phyloP scores from a whole-genome alignment of 2,888 invertebrate genomes.

The Apocheima hispidaria region DNA sequence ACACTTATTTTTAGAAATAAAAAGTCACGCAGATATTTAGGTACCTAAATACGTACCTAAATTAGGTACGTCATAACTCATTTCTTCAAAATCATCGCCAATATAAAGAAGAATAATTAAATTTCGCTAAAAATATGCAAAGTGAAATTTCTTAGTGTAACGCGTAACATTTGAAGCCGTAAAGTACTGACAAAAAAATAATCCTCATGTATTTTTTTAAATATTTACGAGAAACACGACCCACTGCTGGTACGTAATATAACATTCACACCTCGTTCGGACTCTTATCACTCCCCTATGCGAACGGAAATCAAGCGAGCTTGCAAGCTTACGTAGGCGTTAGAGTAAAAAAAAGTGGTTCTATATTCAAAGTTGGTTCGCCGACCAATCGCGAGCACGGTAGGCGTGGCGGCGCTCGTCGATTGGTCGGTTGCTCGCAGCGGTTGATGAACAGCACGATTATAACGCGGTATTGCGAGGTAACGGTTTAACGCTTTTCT shows the following conservation, averaged over 20 bases:
- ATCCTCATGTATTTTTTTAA: not conserved
- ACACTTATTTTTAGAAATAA: too few relatives aligned
- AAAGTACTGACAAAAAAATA: not conserved
- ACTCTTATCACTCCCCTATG: constrained; percentile 24
- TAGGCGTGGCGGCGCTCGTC: constrained; percentile 76
- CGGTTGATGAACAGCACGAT: constrained; percentile 71
- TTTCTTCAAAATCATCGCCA: too few relatives aligned
- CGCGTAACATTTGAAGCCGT: too few relatives aligned
- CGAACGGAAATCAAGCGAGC: constrained; percentile 37
- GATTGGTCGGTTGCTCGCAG: constrained; percentile 69
- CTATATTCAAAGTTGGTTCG: constrained; percentile 81
- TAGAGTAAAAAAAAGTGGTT: constrained; percentile 83
- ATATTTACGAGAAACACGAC: not conserved
- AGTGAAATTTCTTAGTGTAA: too few relatives aligned
- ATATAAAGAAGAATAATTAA: too few relatives aligned
- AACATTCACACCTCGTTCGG: not conserved
- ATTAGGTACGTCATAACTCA: too few relatives aligned
- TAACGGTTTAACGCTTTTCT: constrained; percentile 48
- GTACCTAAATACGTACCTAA: too few relatives aligned
- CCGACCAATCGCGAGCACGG: constrained; percentile 77
- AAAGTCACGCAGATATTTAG: too few relatives aligned
- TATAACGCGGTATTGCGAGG: constrained; percentile 71
- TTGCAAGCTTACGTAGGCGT: constrained; percentile 79
- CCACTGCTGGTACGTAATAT: not conserved
- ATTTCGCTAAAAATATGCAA: too few relatives aligned